Base-by-base conservation (phyloP, 2,113 vertebrate species). In the Nothoprocta perdicaria region DNA sequence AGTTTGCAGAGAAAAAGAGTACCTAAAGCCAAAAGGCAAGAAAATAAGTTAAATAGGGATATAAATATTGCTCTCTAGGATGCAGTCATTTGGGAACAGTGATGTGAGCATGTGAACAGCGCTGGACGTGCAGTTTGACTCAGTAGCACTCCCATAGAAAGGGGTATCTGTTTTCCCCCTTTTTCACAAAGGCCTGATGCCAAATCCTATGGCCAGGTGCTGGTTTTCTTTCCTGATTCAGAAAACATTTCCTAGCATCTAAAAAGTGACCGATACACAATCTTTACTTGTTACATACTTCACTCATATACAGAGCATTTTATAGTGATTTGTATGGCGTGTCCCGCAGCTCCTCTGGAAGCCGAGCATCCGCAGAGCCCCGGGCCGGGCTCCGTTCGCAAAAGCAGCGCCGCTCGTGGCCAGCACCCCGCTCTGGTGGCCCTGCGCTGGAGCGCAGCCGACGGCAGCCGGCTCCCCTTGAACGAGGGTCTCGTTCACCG, bases 341-440 rank as follows among this genome's bases (percentile, higher is more conserved):
- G 5, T 31, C 17, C 48, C 79, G 75, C 66, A 57, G 18, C 33
- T 72, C 17, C 41, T 43, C 14, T 43, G 14, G 41, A 43, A 43
- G 41, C 41, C 14, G 41, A 43, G 41, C 10, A 43, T 43, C 35
- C 35, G 35, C 35, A 38, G 35, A 38, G 35, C 35, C 1, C 2
- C 1, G 55, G 1, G 12, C 6, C 61, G 8, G 35, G 8, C 35
- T 35, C 35, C 35, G 35, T 35, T 35, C 35, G 10, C 35, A 6
- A 22, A 60, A 65, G n/a, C n/a, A 40, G 12, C 41, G 85, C n/a
- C 61, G 48, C 73, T 18, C 29, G 16, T 53, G 55, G 40, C 23
- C 38, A 21, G 21, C 68, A 38, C 5, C 27, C 6, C 81, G 90
- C 82, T 92, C 94, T 82, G 45, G 88, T 92, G 93, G 90, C 52